Evolutionary conservation across 2,797 vertebrate genomes (phyloP), one percentile per base, ranked within the genome.

Genomic region (Sebastes nivosus): DNA sequence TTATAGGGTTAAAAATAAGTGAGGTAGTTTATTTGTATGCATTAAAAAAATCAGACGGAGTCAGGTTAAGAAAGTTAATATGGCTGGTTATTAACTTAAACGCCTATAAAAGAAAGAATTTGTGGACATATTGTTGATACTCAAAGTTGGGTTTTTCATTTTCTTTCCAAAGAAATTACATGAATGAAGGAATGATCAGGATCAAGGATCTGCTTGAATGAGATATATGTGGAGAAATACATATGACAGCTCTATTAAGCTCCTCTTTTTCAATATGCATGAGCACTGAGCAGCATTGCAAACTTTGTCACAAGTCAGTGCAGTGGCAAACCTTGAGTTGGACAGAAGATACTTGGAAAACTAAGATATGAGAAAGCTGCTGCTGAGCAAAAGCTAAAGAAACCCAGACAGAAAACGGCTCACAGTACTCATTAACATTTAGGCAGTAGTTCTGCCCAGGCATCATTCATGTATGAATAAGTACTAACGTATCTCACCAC

Each of bases 401-500:
- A 87, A 74, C 20, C 32, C 38, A 68, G 52, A 66, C 64, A 59
- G 68, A 77, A 66, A 77, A 69, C 25, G 10, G 58, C 66, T 84
- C 32, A 50, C 24, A n/a, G 25, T 70, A 50, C 38, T 75, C 69
- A 84, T 87, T 81, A 73, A 83, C 81, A 82, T 86, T 85, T 65
- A 58, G 27, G 34, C 46, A 64, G 55, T 8, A 5, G 65, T 59
- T 88, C 38, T 78, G 77, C 77, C 57, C 59, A 74, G 85, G 58
- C 68, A 38, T 85, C 75, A 72, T 77, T 80, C 73, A 76, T 86
- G 74, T 83, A 79, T 88, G 79, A 87, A 84, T 83, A 67, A 80
- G 74, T 74, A 80, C 55, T 27, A 58, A 78, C 13, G 20, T 60
- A 71, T 83, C 78, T 89, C 73, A 72, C 46, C 70, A 42, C 72